Evolutionary conservation across 2,888 invertebrate species (phyloP), one percentile per base, ranked within the genome.

Genomic region (Drosophila rubida): DNA sequence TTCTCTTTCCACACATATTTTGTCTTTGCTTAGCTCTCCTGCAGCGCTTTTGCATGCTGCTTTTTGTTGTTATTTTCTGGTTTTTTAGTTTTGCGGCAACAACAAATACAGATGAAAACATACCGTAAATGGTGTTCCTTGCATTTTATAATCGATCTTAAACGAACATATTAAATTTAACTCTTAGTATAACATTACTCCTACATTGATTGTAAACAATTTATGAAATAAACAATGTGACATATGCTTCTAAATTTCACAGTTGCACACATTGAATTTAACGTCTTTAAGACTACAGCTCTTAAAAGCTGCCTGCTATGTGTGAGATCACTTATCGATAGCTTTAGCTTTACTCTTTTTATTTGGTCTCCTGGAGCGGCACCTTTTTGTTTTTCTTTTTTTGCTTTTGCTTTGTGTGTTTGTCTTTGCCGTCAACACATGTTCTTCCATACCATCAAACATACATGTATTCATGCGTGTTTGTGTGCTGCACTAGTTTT

Each of bases 21-120:
- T 39, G 49, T 13, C 22, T 59, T 54, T 63, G 77, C 69, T 77
- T 45, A 59, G 80, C 72, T 78, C 77, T 80, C 80, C 77, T 78
- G 80, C 77, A 69, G 69, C 49, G 80, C 59, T 69, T 72, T 74
- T 66, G 76, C 71, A 66, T 75, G 41, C 37, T 37, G 8, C 5
- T 19, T 53, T 42, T 27, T 44, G 7, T 44, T 44, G 19, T 9
- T 44, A 9, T 5, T 23, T 44, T 19, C 37, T 41, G 11, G 32
- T 46, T 46, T 27, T 44, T 11, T 32, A 11, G 30, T 14, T 25
- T 35, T 45, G 14, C 22, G 22, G 30, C 30, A 42, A 41, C 32
- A 27, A 30, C 35, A 41, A 44, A 55, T 45, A 19, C 11, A 19
- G 44, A 8, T 8, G 22, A 2, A 13, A 5, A 53, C 9, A 19